Base-by-base conservation (phyloP, 2,113 vertebrate species). In the Scophthalmus maximus region DNA sequence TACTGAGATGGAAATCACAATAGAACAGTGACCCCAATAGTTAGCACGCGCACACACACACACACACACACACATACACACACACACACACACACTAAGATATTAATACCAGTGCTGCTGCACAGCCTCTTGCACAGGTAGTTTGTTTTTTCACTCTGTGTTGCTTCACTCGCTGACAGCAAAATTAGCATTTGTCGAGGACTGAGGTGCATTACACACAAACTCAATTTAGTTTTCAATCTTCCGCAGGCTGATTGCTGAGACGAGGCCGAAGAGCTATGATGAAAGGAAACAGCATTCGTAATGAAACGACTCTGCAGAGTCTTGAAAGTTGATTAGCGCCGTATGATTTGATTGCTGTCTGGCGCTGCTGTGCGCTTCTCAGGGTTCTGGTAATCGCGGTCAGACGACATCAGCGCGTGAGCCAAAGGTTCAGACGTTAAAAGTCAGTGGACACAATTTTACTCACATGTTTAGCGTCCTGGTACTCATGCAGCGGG, bases 161-260 rank as follows among this genome's bases (percentile, higher is more conserved):
- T n/a, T n/a, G n/a, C n/a, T n/a, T n/a, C n/a, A n/a, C n/a, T n/a
- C n/a, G 51, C 40, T 60, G 50, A 50, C 38, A 69, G 65, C 25
- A 11, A 9, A 70, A 87, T 79, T 73, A 55, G 30, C 68, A 82
- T 64, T 60, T 4, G 52, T 58, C 6, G 18, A 40, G 30, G 5
- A 27, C 64, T 60, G 30, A 69, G 52, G 27, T 72, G 20, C 51
- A 82, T 82, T 58, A 75, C 26, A 9, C 70, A 25, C 71, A 87
- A 87, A 69, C 69, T 68, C 59, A 75, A 84, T 88, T 85, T 79
- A 46, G 29, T 81, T 73, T 83, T 77, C 68, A 87, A 73, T 83
- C 73, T 78, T 29, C 29, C 68, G 56, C 32, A 63, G 40, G 57
- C 50, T 81, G 75, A 86, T 77, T 83, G 68, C 74, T 52, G 44